Conservation (phyloP, 2,113 vertebrate species). For the Calonectris borealis region DNA sequence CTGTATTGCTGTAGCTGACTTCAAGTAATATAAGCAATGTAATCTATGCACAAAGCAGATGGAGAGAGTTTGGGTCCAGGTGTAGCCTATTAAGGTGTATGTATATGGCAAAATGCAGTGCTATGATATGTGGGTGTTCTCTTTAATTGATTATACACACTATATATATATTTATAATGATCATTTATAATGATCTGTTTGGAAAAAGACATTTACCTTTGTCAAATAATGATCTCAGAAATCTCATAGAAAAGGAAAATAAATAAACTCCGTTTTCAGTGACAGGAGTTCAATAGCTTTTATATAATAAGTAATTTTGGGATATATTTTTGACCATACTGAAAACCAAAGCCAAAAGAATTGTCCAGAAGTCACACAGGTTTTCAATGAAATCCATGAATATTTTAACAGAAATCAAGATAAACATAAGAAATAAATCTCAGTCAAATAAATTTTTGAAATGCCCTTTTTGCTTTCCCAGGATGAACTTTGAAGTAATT, state of each 20-base stretch:
- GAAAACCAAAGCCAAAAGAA: background rate
- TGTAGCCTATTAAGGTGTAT: background rate
- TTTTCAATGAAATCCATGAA: background rate
- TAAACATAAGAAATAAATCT: background rate
- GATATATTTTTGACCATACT: background rate
- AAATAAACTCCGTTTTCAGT: background rate
- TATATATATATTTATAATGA: background rate
- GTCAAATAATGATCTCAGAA: background rate
- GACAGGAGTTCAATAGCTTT: background rate
- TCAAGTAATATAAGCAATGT: background rate
- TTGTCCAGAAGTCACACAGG: background rate
- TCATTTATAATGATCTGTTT: background rate
- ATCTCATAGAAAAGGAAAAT: background rate
- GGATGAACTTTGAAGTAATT: background rate
- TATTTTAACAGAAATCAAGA: background rate
- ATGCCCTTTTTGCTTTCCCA: background rate
- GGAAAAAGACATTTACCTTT: background rate
- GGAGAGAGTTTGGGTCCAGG: background rate
- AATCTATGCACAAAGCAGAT: background rate
- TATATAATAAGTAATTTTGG: background rate
- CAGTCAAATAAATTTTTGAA: background rate
- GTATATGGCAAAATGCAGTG: too few species aligned
- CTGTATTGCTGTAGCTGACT: background rate
- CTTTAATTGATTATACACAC: background rate
- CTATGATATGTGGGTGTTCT: background rate